These are phyloP conservation scores for Cancer borealis DNA, from an alignment of 2,888 invertebrate genomes.

Conservation along the genomic window DNA sequence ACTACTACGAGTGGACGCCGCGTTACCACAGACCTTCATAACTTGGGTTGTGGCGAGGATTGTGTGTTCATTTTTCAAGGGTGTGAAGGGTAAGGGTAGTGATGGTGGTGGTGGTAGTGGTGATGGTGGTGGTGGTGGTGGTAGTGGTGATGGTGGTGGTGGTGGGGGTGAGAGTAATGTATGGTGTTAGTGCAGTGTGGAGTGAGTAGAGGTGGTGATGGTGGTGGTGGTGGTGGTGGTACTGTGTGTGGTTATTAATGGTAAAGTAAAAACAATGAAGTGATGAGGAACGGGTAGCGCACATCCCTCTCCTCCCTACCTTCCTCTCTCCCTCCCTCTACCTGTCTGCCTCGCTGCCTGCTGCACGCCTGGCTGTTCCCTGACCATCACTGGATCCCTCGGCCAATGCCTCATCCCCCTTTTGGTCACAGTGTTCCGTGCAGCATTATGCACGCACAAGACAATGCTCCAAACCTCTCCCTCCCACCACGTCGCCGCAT, in stretches of 20 bases:
- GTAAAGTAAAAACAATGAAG: neutral
- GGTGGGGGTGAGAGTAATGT: neutral
- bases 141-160: neutral
- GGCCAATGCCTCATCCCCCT: slow-evolving; percentile 47
- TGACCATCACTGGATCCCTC: slow-evolving; percentile 52
- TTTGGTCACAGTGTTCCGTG: slow-evolving; percentile 48
- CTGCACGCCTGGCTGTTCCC: slow-evolving; percentile 27
- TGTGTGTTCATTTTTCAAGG: neutral
- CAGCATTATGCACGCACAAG: slow-evolving; percentile 55
- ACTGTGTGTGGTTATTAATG: neutral
- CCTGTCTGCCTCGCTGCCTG: neutral
- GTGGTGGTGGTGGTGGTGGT: slow-evolving; percentile 13
- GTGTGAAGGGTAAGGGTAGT: neutral
- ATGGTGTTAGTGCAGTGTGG: neutral
- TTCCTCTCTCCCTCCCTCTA: neutral
- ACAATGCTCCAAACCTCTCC: slow-evolving; percentile 52
- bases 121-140: neutral
- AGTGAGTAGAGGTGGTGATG: neutral
- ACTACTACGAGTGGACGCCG: slow-evolving; percentile 45
- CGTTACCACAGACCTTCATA: slow-evolving; percentile 2
- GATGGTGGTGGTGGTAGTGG: slow-evolving; percentile 14
- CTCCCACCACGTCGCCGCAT: slow-evolving; percentile 7
- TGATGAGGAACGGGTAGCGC: neutral
- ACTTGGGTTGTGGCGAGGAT: neutral
- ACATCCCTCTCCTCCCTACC: neutral